Conservation (phyloP, 2,888 invertebrate species). For the Cheilosia variabilis region DNA sequence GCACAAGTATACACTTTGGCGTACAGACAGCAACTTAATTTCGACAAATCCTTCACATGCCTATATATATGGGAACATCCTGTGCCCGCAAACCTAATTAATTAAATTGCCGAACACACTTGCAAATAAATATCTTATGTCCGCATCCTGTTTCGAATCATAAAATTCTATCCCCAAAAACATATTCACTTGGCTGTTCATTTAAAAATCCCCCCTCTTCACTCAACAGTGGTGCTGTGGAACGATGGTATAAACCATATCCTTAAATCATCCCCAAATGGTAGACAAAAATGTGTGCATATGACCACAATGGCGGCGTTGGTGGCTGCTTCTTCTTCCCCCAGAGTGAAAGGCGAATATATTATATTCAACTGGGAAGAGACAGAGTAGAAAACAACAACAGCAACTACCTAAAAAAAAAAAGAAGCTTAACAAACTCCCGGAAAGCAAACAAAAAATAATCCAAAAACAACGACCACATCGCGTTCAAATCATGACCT, state of each 20-base stretch:
- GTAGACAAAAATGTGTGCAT: slow-evolving; percentile 64
- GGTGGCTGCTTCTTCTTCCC: not conserved
- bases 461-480: slow-evolving; percentile 48
- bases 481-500: slow-evolving; percentile 56
- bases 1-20: too few relatives aligned
- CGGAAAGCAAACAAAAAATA: not conserved
- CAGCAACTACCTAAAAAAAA: not conserved
- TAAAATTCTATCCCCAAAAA: slow-evolving; percentile 28
- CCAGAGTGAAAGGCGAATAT: slow-evolving; percentile 23
- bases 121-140: slow-evolving; percentile 41
- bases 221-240: not conserved
- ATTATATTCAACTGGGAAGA: too few relatives aligned
- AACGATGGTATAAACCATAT: slow-evolving; percentile 30
- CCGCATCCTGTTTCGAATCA: slow-evolving; percentile 30
- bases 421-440: slow-evolving; percentile 36
- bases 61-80: not conserved
- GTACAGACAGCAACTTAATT: too few relatives aligned
- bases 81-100: slow-evolving; percentile 29
- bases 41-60: not conserved
- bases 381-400: slow-evolving; percentile 13
- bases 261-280: slow-evolving; percentile 65
- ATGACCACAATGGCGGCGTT: slow-evolving; percentile 59
- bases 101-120: slow-evolving; percentile 32
- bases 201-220: slow-evolving; percentile 18
- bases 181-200: slow-evolving; percentile 45